These are phyloP conservation scores for Chrysolina americana DNA, from an alignment of 2,888 invertebrate genomes.

Conservation along the genomic window DNA sequence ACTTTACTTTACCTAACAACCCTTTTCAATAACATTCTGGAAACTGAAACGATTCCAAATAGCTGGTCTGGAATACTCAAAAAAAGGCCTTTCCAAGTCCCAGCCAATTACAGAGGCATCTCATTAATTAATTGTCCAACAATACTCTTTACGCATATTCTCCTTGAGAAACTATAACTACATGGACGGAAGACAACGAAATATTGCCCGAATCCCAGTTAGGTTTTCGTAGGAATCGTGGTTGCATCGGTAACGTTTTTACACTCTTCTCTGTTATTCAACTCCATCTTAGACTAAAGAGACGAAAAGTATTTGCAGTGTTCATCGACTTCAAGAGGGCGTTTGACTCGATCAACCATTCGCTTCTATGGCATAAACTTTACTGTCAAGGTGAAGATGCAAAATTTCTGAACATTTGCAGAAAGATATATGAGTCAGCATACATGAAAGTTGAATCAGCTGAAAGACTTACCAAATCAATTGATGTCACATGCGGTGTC, in stretches of 20 bases:
- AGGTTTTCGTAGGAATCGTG: neutral
- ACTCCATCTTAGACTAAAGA: neutral
- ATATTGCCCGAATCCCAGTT: neutral
- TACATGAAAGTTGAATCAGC: neutral
- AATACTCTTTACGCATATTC: neutral
- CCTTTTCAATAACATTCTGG: neutral
- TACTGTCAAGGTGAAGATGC: neutral
- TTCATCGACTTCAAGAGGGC: neutral
- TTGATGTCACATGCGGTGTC: neutral
- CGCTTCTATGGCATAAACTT: neutral
- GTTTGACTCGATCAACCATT: neutral
- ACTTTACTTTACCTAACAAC: conserved; percentile 14
- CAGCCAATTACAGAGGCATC: conserved; percentile 7
- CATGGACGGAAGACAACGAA: neutral
- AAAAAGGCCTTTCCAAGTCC: neutral
- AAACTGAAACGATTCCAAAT: neutral
- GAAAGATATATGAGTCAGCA: neutral
- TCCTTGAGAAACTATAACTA: neutral
- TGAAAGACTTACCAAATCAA: neutral
- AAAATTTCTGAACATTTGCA: neutral
- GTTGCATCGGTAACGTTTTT: neutral
- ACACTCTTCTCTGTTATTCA: neutral
- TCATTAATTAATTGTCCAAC: neutral
- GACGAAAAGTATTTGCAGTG: neutral
- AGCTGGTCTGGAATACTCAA: neutral